Evolutionary conservation across 2,797 vertebrate species (phyloP).

Genomic region (Crenuchus spilurus): DNA sequence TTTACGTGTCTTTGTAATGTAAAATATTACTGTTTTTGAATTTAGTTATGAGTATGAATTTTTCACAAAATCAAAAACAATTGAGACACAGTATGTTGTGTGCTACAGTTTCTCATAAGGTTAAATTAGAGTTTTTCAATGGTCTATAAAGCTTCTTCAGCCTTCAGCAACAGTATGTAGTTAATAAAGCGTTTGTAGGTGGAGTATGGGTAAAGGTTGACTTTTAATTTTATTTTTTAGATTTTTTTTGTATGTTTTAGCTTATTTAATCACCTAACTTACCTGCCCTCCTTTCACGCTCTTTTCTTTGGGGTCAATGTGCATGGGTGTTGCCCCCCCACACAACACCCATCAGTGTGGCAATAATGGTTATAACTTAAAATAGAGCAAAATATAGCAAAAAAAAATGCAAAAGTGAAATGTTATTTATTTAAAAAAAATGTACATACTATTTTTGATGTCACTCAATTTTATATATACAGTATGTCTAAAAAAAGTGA

Average conservation of each 20-base stretch:
- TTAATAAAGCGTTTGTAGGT: too few relatives aligned
- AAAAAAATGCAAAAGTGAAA: constrained; percentile 51
- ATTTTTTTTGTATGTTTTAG: constrained; percentile 38
- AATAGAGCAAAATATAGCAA: constrained; percentile 62
- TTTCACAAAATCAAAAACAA: too few relatives aligned
- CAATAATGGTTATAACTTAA: constrained; percentile 70
- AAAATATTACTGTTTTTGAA: too few relatives aligned
- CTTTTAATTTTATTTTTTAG: background rate
- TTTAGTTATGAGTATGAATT: too few relatives aligned
- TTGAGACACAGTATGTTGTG: too few relatives aligned
- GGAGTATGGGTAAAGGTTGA: too few relatives aligned
- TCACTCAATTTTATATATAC: constrained; percentile 62
- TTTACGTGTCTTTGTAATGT: too few relatives aligned
- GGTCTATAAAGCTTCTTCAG: too few relatives aligned
- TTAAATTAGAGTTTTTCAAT: too few relatives aligned
- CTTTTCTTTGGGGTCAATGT: constrained; percentile 10
- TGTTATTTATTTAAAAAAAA: constrained; percentile 63
- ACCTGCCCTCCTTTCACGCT: background rate
- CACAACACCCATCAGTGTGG: constrained; percentile 57
- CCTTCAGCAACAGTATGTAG: too few relatives aligned
- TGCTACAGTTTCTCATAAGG: too few relatives aligned
- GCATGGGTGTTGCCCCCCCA: constrained; percentile 34
- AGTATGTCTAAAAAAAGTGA: constrained; percentile 62
- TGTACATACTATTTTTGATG: constrained; percentile 73
- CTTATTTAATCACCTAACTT: background rate